Evolutionary conservation across 2,113 vertebrate species (phyloP), one percentile per base, ranked within the genome.

Genomic region (Octodon degus): DNA sequence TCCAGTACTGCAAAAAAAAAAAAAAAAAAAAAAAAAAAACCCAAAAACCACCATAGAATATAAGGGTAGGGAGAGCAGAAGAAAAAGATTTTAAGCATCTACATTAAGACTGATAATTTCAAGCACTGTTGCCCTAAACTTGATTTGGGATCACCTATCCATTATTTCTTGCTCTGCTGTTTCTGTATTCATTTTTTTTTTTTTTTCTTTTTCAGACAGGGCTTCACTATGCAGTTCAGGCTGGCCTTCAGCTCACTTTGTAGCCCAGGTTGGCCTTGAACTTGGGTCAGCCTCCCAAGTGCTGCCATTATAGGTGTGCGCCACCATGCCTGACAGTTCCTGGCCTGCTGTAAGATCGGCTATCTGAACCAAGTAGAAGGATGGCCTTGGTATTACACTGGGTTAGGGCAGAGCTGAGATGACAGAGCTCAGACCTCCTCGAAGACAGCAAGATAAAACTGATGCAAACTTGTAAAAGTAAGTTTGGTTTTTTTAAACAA

Each of bases 81-180:
- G 68, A 40, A 91, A 77, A 72, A 63, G 60, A 17, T 53, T 20
- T 25, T 7, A 67, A 70, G 25, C 24, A 7, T 63, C 32, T 79
- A 43, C 37, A 7, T 9, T 13, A 81, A 47, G 7, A 53, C 62
- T 0, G 0, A 86, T 53, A 67, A 12, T 65, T 22, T 58, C 7
- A 0, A 1, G 30, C 14, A 8, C 34, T 1, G 37, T n/a, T 13
- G 37, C 80, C 40, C n/a, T 3, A 0, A 7, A 1, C 55, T 40
- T 1, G 7, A 43, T 34, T 4, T 30, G 62, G 74, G 63, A 13
- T 20, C 7, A 8, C 17, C 4, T 50, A 34, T 24, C 4, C 50
- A 34, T 30, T 13, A 8, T 30, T 24, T 63, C 43, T 92, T 11
- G 20, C 17, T n/a, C 34, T 34, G 40, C 32, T 13, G 2, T 24